phyloP scores from a whole-genome alignment of 2,888 invertebrate species.

The Pseudoips prasinana region DNA sequence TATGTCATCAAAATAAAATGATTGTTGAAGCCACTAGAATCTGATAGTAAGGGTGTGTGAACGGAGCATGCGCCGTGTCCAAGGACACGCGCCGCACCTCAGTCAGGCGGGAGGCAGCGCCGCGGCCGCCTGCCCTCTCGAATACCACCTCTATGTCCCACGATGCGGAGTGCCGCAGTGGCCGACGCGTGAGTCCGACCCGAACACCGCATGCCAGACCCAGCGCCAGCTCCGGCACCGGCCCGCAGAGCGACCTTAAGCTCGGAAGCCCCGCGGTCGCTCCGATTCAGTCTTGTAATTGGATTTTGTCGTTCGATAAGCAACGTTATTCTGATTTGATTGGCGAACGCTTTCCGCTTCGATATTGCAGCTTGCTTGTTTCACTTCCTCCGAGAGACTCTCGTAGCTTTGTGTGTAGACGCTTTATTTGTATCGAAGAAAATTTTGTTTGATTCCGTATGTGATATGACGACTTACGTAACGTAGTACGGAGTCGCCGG shows the following conservation, averaged over 20 bases:
- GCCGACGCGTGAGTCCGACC: conserved; percentile 55
- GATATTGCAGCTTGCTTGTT: conserved; percentile 71
- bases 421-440: conserved; percentile 57
- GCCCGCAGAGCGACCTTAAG: conserved; percentile 69
- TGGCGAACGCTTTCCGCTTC: conserved; percentile 76
- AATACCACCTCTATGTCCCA: conserved; percentile 42
- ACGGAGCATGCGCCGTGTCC: conserved; percentile 67
- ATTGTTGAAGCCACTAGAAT: conserved; percentile 57
- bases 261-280: conserved; percentile 74
- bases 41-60: conserved; percentile 62
- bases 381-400: conserved; percentile 53
- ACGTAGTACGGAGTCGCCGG: conserved; percentile 57
- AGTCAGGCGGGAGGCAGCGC: conserved; percentile 71
- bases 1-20: conserved; percentile 50
- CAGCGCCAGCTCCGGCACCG: conserved; percentile 51
- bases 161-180: conserved; percentile 69
- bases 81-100: conserved; percentile 75
- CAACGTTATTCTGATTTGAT: conserved; percentile 73
- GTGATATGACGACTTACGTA: conserved; percentile 60
- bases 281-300: conserved; percentile 80
- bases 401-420: conserved; percentile 63
- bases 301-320: conserved; percentile 77
- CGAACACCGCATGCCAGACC: conserved; percentile 66
- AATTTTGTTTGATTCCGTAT: conserved; percentile 45
- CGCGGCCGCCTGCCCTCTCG: conserved; percentile 60